Evolutionary conservation across 2,113 vertebrate species (phyloP).

Genomic region (Microtus oregoni): DNA sequence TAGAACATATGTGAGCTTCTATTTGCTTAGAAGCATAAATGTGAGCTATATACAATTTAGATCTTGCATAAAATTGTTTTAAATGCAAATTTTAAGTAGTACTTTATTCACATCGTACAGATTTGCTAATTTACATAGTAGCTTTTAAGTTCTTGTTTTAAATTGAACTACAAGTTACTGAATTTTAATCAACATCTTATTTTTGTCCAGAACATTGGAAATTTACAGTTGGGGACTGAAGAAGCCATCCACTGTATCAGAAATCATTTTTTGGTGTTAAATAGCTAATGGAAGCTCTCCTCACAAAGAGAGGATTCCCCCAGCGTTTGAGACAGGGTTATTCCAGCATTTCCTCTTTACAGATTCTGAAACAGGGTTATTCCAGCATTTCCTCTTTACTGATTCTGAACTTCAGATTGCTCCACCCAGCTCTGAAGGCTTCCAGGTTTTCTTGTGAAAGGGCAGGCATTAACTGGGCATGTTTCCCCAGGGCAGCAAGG

Average conservation of each 20-base stretch:
- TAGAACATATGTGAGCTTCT: conserved; percentile 49
- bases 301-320: neutral
- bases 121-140: conserved; percentile 49
- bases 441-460: neutral
- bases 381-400: conserved; percentile 41
- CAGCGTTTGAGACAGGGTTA: neutral
- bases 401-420: neutral
- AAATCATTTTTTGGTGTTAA: conserved; percentile 39
- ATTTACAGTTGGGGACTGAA: conserved; percentile 26
- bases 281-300: neutral
- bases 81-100: conserved; percentile 56
- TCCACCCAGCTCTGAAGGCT: neutral
- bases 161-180: conserved; percentile 32
- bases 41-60: conserved; percentile 51
- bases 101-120: conserved; percentile 9
- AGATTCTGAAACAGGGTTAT: neutral
- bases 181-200: conserved; percentile 37
- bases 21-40: conserved; percentile 35
- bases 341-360: conserved; percentile 28
- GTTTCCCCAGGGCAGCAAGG: neutral
- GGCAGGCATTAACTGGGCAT: conserved; percentile 25
- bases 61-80: conserved; percentile 62
- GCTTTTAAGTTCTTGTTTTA: conserved; percentile 36
- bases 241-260: neutral
- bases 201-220: conserved; percentile 57